phyloP scores from a whole-genome alignment of 2,113 vertebrate genomes.

The Perognathus longimembris region DNA sequence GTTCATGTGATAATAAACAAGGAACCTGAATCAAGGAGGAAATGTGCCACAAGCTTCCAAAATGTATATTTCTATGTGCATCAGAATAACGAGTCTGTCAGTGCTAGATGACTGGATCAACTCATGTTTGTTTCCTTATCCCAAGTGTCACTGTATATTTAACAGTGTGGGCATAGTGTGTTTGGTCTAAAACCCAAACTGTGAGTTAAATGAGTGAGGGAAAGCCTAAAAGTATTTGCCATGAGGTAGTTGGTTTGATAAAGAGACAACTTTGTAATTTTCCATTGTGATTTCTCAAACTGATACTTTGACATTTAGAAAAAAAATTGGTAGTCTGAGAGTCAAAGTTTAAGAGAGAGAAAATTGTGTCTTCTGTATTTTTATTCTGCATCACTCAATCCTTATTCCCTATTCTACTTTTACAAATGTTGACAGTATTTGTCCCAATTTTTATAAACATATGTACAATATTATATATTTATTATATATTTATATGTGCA shows the following conservation, averaged over 20 bases:
- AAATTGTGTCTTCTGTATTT: not conserved
- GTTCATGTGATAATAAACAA: constrained; percentile 77
- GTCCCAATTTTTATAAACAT: not conserved
- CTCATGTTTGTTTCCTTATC: constrained; percentile 10
- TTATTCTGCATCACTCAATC: not conserved
- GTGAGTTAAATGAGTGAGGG: constrained; percentile 32
- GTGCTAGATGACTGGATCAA: not conserved
- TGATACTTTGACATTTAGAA: not conserved
- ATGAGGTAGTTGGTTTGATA: not conserved
- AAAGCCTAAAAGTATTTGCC: constrained; percentile 29
- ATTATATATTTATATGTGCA: no score
- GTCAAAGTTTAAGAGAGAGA: not conserved
- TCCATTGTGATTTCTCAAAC: not conserved
- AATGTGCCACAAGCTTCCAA: not conserved
- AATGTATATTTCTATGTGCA: constrained; percentile 44
- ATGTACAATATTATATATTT: not conserved
- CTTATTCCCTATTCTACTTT: not conserved
- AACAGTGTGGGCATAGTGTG: not conserved
- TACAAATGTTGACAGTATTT: not conserved
- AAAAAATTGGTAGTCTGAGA: not conserved
- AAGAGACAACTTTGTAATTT: constrained; percentile 25
- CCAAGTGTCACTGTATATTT: not conserved
- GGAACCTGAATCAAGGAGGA: constrained; percentile 73
- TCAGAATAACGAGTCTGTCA: constrained; percentile 21
- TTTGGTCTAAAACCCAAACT: constrained; percentile 52